Conservation (phyloP, 2,113 vertebrate species). For the Meriones unguiculatus region DNA sequence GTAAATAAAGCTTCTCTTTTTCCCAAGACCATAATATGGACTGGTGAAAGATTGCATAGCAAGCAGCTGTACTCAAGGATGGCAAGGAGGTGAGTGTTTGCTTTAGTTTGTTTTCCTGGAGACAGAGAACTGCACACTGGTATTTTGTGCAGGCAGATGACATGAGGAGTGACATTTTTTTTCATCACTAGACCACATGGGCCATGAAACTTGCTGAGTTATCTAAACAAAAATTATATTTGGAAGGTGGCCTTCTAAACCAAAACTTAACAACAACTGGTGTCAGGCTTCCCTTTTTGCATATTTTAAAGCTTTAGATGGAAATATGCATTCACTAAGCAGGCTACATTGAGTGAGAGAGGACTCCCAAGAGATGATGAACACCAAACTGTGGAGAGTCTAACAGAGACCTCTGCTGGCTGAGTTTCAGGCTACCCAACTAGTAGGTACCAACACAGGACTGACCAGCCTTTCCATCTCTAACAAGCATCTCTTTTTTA, state of each 20-base stretch:
- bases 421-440: neutral
- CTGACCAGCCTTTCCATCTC: neutral
- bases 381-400: constrained; percentile 18
- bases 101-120: neutral
- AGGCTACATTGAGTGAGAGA: neutral
- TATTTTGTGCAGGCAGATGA: neutral
- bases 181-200: neutral
- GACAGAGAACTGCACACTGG: neutral
- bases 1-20: neutral
- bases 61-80: constrained; percentile 2
- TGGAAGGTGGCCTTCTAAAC: constrained; percentile 27
- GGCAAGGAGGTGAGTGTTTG: neutral
- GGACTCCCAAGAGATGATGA: neutral
- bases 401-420: constrained; percentile 85
- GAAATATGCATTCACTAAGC: constrained; percentile 48
- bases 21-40: neutral
- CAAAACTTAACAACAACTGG: neutral
- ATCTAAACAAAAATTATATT: neutral
- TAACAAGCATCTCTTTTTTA: neutral
- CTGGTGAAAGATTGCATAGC: neutral
- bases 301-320: constrained; percentile 12
- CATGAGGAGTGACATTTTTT: neutral
- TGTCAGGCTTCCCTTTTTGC: constrained; percentile 40
- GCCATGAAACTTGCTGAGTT: neutral
- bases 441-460: neutral